Conservation (phyloP, 2,888 invertebrate genomes). For the Folsomia candida region DNA sequence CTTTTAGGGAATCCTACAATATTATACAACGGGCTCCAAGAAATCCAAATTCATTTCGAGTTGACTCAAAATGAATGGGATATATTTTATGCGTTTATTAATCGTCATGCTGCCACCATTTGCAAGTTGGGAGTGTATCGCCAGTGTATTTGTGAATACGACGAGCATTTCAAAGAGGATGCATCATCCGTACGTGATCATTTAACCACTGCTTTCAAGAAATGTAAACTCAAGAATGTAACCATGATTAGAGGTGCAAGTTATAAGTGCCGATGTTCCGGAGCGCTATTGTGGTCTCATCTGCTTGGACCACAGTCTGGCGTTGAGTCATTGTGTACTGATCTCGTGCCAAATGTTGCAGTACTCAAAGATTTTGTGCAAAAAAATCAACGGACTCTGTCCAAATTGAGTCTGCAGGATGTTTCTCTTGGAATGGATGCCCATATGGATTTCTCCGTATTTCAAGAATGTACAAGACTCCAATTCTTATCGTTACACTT, state of each 20-base stretch:
- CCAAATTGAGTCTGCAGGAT: conserved; percentile 21
- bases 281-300: conserved; percentile 1
- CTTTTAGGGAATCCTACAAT: conserved; percentile 31
- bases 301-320: not conserved
- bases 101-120: conserved; percentile 8
- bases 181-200: not conserved
- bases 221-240: not conserved
- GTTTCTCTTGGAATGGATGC: conserved; percentile 25
- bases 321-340: not conserved
- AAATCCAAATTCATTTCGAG: conserved; percentile 24
- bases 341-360: not conserved
- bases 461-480: conserved; percentile 13
- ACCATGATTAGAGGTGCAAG: not conserved
- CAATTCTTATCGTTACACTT: conserved; percentile 23
- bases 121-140: not conserved
- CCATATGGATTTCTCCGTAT: conserved; percentile 21
- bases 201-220: not conserved
- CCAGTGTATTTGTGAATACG: conserved; percentile 10
- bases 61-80: conserved; percentile 34
- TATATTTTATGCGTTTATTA: conserved; percentile 19
- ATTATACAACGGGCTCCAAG: conserved; percentile 21
- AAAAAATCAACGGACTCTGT: conserved; percentile 15
- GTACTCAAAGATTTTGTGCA: conserved; percentile 21
- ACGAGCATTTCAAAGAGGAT: not conserved
- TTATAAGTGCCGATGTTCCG: not conserved